phyloP scores from a whole-genome alignment of 2,113 vertebrate genomes.

The Misgurnus anguillicaudatus region DNA sequence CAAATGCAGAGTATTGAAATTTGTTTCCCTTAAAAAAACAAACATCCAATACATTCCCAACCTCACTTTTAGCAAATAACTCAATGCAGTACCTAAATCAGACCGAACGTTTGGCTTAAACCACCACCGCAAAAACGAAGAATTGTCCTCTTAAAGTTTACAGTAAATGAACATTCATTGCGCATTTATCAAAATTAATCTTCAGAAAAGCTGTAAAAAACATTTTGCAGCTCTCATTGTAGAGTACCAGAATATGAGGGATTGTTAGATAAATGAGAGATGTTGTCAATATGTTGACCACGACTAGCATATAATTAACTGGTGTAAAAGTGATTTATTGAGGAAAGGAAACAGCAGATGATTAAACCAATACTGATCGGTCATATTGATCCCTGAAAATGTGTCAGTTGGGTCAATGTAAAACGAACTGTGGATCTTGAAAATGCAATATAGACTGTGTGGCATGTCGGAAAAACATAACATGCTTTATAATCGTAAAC shows the following conservation, averaged over 20 bases:
- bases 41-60: too few relatives aligned
- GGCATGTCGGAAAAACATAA: background rate
- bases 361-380: slow-evolving; percentile 59
- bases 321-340: slow-evolving; percentile 39
- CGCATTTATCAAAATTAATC: too few relatives aligned
- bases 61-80: too few relatives aligned
- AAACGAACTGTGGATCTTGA: background rate
- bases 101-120: background rate
- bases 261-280: slow-evolving; percentile 12
- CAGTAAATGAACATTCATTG: too few relatives aligned
- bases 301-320: slow-evolving; percentile 15
- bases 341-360: slow-evolving; percentile 52
- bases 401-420: slow-evolving; percentile 37
- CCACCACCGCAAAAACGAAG: background rate
- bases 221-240: background rate
- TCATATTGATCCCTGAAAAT: slow-evolving; percentile 55
- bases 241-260: background rate
- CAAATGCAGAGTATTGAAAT: too few relatives aligned
- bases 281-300: slow-evolving; percentile 28
- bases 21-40: too few relatives aligned
- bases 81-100: too few relatives aligned
- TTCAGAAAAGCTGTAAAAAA: background rate
- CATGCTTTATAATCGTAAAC: too few relatives aligned
- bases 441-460: background rate
- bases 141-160: too few relatives aligned